A percentile compares a stretch with the other conserved stretches of the same genome.
These are phyloP conservation scores for Podarcis cretensis DNA, from an alignment of 2,113 vertebrate genomes.

Conservation along the genomic window DNA sequence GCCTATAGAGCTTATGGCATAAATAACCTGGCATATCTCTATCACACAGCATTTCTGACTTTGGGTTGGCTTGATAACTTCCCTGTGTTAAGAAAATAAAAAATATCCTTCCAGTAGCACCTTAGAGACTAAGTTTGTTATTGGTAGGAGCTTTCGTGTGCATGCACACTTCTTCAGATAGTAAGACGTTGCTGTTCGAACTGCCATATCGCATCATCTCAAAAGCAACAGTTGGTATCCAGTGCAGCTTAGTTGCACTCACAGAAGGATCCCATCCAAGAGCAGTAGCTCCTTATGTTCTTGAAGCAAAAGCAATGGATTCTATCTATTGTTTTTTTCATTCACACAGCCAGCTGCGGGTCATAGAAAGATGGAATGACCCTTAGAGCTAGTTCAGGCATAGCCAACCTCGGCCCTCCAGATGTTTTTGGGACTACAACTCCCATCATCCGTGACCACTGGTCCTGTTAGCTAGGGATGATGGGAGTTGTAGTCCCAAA, in stretches of 20 bases:
- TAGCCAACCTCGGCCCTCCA: too few relatives aligned
- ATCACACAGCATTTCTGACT: background rate
- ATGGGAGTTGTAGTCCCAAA: too few relatives aligned
- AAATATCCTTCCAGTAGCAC: too few relatives aligned
- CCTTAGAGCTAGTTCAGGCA: background rate
- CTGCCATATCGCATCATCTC: background rate
- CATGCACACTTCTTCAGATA: background rate
- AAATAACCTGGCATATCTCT: background rate
- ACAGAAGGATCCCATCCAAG: background rate
- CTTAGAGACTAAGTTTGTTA: background rate
- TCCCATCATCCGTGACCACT: too few relatives aligned
- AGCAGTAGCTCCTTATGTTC: background rate
- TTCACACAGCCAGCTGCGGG: background rate
- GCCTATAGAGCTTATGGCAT: background rate
- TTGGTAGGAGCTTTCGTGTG: background rate
- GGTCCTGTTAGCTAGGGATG: too few relatives aligned
- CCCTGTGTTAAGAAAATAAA: background rate
- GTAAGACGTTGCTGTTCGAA: too few relatives aligned
- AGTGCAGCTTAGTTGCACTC: background rate
- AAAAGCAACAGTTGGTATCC: background rate
- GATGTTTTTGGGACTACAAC: too few relatives aligned
- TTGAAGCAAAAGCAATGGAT: background rate
- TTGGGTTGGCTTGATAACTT: background rate
- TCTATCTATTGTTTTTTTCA: background rate
- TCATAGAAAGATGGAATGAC: background rate